Evolutionary conservation across 2,113 vertebrate genomes (phyloP).

Genomic region (Nicator chloris): DNA sequence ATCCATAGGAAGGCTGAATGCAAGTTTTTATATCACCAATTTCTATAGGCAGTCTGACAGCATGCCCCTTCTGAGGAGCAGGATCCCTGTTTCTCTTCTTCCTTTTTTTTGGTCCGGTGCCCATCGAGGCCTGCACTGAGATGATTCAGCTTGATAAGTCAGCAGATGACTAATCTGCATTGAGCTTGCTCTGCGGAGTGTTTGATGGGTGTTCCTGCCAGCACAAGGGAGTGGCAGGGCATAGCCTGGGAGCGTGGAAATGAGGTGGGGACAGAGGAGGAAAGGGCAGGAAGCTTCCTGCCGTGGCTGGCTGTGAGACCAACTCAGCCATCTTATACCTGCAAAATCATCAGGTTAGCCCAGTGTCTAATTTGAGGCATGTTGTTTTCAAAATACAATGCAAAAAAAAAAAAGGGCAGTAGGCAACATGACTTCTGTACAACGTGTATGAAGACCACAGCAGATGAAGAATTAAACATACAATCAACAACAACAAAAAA

Average conservation of each 20-base stretch:
- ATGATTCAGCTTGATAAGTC: background rate
- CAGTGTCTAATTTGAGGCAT: background rate
- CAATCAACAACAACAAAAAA: background rate
- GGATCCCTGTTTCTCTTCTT: background rate
- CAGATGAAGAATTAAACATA: background rate
- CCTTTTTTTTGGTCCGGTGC: background rate
- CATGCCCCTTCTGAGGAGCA: background rate
- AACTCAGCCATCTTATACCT: accelerated
- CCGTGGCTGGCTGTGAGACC: background rate
- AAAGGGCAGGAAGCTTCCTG: background rate
- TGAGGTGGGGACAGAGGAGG: background rate
- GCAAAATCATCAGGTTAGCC: background rate
- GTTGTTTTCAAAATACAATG: background rate
- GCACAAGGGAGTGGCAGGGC: background rate
- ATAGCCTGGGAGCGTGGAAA: background rate
- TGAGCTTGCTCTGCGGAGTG: background rate
- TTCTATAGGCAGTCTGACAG: background rate
- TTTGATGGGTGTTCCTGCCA: background rate
- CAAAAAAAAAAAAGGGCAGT: background rate
- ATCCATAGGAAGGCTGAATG: background rate
- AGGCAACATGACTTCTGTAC: background rate
- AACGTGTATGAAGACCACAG: background rate
- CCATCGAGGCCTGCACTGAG: background rate
- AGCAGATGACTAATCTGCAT: background rate
- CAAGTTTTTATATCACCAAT: background rate